Evolutionary conservation across 2,797 vertebrate species (phyloP).

Genomic region (Poecilia gillii): DNA sequence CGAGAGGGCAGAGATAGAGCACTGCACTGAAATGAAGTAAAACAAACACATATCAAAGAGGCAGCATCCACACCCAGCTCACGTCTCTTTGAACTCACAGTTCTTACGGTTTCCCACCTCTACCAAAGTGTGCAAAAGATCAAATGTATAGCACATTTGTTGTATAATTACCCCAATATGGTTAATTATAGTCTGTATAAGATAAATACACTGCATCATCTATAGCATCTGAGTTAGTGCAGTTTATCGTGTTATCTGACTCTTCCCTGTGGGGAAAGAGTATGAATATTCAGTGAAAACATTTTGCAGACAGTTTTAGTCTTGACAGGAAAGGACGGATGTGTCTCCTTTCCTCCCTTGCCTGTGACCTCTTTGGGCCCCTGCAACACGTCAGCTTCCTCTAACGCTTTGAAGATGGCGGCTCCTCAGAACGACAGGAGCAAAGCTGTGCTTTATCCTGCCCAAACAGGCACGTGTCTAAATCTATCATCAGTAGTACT

Average conservation of each 20-base stretch:
- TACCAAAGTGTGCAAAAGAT: background rate
- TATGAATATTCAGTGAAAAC: slow-evolving; percentile 37
- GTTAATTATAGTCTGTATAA: slow-evolving; percentile 1
- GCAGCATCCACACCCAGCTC: slow-evolving; percentile 35
- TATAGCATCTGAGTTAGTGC: slow-evolving; percentile 11
- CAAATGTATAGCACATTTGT: slow-evolving; percentile 50
- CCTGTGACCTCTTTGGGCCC: slow-evolving; percentile 74
- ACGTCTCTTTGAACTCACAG: slow-evolving; percentile 42
- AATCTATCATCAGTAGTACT: slow-evolving; percentile 30
- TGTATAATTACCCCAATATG: slow-evolving; percentile 26
- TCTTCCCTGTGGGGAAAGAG: slow-evolving; percentile 7
- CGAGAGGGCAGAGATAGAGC: slow-evolving; percentile 27
- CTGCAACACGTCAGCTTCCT: slow-evolving; percentile 76
- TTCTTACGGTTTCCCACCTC: background rate
- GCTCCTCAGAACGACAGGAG: slow-evolving; percentile 48
- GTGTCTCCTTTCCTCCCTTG: slow-evolving; percentile 73
- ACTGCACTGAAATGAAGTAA: slow-evolving; percentile 28
- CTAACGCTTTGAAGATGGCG: slow-evolving; percentile 63
- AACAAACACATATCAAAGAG: slow-evolving; percentile 45
- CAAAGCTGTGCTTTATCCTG: slow-evolving; percentile 37
- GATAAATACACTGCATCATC: background rate
- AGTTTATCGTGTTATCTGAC: slow-evolving; percentile 19
- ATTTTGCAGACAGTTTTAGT: slow-evolving; percentile 44
- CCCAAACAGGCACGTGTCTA: slow-evolving; percentile 44
- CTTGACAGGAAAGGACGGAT: slow-evolving; percentile 68